Percentiles rank a stretch among this genome's conserved stretches.
phyloP scores from a whole-genome alignment of 2,888 invertebrate species.

The Ichneumoninae sp. region DNA sequence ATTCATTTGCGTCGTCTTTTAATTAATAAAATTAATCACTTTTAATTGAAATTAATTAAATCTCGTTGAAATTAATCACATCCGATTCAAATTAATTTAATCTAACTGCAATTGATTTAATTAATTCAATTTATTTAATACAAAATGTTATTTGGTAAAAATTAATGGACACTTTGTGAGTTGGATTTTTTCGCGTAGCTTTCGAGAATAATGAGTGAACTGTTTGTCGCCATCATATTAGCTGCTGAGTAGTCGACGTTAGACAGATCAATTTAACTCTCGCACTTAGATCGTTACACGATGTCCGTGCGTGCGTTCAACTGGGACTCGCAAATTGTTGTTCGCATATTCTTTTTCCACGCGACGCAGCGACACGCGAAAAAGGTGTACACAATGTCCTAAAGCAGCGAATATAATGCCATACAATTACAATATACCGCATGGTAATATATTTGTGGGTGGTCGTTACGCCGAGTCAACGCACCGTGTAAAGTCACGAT shows the following conservation, averaged over 20 bases:
- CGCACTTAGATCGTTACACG: background rate
- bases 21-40: background rate
- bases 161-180: background rate
- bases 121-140: background rate
- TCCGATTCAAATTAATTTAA: background rate
- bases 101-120: background rate
- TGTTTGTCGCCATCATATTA: background rate
- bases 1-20: background rate
- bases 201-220: background rate
- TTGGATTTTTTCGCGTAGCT: background rate
- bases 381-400: constrained; percentile 17
- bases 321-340: background rate
- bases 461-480: constrained; percentile 78
- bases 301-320: background rate
- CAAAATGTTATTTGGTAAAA: background rate
- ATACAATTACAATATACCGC: constrained; percentile 47
- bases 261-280: background rate
- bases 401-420: constrained; percentile 28
- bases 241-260: background rate
- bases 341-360: background rate
- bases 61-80: no score
- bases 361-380: constrained; percentile 6
- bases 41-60: background rate
- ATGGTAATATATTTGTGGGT: constrained; percentile 74
- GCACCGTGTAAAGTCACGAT: constrained; percentile 79